A percentile compares a stretch with the other conserved stretches of the same genome.
Evolutionary conservation across 2,113 vertebrate species (phyloP).

Genomic region (Hemichromis elongatus): DNA sequence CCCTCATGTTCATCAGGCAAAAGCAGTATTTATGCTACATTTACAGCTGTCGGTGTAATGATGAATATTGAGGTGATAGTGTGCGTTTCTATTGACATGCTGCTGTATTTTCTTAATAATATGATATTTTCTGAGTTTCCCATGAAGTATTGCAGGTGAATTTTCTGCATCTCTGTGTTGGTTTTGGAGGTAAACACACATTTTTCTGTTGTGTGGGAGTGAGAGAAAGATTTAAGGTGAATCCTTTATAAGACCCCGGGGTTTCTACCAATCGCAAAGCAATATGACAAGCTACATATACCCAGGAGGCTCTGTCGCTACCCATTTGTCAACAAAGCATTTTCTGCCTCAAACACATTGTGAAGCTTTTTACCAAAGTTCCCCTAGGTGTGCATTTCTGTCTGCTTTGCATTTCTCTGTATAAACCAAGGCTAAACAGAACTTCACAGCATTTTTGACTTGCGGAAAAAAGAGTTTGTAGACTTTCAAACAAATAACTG

Average conservation of each 20-base stretch:
- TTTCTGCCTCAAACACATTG: slow-evolving; percentile 46
- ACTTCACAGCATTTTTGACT: slow-evolving; percentile 19
- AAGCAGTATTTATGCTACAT: background rate
- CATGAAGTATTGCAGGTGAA: background rate
- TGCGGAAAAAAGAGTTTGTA: background rate
- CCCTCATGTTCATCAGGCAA: background rate
- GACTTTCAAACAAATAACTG: background rate
- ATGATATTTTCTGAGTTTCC: background rate
- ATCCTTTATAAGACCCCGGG: slow-evolving; percentile 37
- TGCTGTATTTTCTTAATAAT: background rate
- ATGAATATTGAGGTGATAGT: background rate
- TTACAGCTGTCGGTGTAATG: background rate
- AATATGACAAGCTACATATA: slow-evolving; percentile 48
- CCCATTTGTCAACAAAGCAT: slow-evolving; percentile 64
- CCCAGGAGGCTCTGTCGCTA: slow-evolving; percentile 42
- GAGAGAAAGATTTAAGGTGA: slow-evolving; percentile 44
- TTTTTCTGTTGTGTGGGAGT: slow-evolving; percentile 1
- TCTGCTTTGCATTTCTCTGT: slow-evolving; percentile 39
- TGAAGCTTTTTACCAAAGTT: slow-evolving; percentile 32
- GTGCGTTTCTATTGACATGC: background rate
- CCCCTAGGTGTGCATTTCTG: slow-evolving; percentile 43
- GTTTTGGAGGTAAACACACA: slow-evolving; percentile 1
- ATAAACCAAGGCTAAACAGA: slow-evolving; percentile 14
- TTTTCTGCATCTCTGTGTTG: background rate
- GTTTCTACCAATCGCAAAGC: slow-evolving; percentile 35